A percentile compares a stretch with the other conserved stretches of the same genome.
These are phyloP conservation scores for Brevipalpus yothersi DNA, from an alignment of 1,140 invertebrate species.

Conservation along the genomic window DNA sequence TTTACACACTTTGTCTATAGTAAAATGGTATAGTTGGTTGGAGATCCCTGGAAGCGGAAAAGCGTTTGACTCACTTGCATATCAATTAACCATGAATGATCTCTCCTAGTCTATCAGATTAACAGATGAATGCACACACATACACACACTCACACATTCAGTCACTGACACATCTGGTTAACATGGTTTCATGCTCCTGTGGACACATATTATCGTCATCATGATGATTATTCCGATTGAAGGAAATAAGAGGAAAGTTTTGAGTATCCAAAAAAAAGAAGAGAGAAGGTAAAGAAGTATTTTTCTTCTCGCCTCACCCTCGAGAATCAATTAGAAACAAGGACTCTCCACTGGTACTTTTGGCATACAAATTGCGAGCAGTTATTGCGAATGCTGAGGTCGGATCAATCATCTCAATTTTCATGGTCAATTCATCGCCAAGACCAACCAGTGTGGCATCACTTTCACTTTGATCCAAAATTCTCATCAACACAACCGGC, in stretches of 20 bases:
- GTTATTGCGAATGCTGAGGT: conserved; percentile 25
- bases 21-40: too few species aligned
- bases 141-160: too few species aligned
- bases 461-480: conserved; percentile 21
- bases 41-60: too few species aligned
- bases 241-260: neutral
- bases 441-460: conserved; percentile 25
- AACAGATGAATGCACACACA: too few species aligned
- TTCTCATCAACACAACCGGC: conserved; percentile 25
- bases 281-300: neutral
- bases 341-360: conserved; percentile 26
- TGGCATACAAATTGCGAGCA: conserved; percentile 25
- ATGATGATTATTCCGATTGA: too few species aligned
- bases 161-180: too few species aligned
- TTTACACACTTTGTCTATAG: too few species aligned
- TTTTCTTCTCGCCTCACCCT: conserved; percentile 17
- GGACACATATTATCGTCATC: too few species aligned
- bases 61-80: too few species aligned
- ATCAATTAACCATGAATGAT: too few species aligned
- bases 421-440: conserved; percentile 24
- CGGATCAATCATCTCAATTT: conserved; percentile 23
- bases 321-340: conserved; percentile 25
- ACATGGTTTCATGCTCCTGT: too few species aligned
- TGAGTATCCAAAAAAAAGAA: neutral
- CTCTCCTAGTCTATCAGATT: too few species aligned